Base-by-base conservation (phyloP, 2,888 invertebrate species). In the Boloria selene region DNA sequence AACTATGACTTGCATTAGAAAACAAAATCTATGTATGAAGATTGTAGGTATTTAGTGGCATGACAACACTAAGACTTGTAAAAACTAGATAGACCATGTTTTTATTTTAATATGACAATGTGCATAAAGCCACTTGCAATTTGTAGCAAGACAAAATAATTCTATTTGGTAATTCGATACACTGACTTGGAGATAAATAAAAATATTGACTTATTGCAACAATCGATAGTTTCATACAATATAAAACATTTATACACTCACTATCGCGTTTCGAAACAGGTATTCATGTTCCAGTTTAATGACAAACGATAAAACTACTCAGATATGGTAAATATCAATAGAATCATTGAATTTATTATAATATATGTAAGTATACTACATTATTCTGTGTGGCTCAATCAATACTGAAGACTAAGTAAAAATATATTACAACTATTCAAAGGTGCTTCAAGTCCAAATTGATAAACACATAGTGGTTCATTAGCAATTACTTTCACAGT, bases 271-370 rank as follows among this genome's bases (percentile, higher is more conserved):
- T 82, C 85, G 83, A 83, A 87, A 84, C 80, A 79, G 71, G 65
- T 69, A 69, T 78, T 77, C 78, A 75, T 82, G 80, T 85, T 83
- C 77, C 84, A 82, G 80, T 88, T 86, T 86, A 87, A 87, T 87
- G 84, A 83, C 81, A 64, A 64, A 78, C 85, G 85, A 88, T 88
- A 88, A 88, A 83, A 80, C 77, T 64, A 67, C 71, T 65, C 75
- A 84, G 86, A 87, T 87, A 87, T 82, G 80, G 74, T 82, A 83
- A 84, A 78, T 82, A 82, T 83, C 81, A 78, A 80, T 80, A 77
- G 81, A 82, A 79, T 81, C 77, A 82, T 80, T 63, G 45, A 64
- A 64, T 16, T 16, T 56, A 22, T 16, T 22, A 45, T 56, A 45
- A 16, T n/a, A 45, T 45, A 22, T 22, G 22, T 45, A 22, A 18